Conservation (phyloP, 2,797 vertebrate genomes). For the Brachyalestes nurse region DNA sequence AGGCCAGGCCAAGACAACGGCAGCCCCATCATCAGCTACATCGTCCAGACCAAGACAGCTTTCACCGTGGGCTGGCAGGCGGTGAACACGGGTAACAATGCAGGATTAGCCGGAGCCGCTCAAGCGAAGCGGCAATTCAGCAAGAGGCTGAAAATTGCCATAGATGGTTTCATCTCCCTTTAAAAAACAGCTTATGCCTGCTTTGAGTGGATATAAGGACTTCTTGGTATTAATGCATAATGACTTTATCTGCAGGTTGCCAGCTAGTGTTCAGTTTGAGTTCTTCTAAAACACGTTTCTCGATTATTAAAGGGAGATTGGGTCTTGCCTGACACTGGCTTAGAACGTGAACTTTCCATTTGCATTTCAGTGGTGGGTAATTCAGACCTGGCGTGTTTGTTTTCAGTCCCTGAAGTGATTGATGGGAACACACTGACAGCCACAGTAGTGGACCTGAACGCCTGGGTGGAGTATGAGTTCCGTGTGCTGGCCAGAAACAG, state of each 20-base stretch:
- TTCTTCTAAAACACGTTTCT: conserved; percentile 12
- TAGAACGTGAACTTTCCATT: conserved; percentile 6
- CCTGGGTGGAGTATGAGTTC: conserved; percentile 98
- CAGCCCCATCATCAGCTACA: conserved; percentile 82
- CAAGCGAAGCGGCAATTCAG: conserved; percentile 25
- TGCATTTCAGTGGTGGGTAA: conserved; percentile 20
- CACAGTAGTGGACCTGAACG: conserved; percentile 91
- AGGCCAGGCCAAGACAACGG: conserved; percentile 81
- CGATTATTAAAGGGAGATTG: background rate
- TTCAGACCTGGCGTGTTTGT: conserved; percentile 39
- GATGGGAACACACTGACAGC: conserved; percentile 87
- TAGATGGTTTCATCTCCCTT: conserved; percentile 27
- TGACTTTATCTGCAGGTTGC: conserved; percentile 32
- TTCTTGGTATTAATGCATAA: conserved; percentile 25
- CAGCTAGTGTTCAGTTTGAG: background rate
- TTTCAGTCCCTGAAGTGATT: conserved; percentile 87
- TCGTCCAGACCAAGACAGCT: conserved; percentile 81
- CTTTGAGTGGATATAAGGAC: conserved; percentile 33
- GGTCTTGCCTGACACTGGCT: conserved; percentile 21
- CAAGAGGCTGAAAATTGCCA: conserved; percentile 35
- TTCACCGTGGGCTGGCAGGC: conserved; percentile 86
- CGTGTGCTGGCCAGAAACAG: conserved; percentile 92
- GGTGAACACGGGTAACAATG: conserved; percentile 79
- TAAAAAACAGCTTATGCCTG: conserved; percentile 33
- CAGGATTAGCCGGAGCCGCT: conserved; percentile 39